phyloP scores from a whole-genome alignment of 2,113 vertebrate species.

The Cyprinodon brontotheroides region DNA sequence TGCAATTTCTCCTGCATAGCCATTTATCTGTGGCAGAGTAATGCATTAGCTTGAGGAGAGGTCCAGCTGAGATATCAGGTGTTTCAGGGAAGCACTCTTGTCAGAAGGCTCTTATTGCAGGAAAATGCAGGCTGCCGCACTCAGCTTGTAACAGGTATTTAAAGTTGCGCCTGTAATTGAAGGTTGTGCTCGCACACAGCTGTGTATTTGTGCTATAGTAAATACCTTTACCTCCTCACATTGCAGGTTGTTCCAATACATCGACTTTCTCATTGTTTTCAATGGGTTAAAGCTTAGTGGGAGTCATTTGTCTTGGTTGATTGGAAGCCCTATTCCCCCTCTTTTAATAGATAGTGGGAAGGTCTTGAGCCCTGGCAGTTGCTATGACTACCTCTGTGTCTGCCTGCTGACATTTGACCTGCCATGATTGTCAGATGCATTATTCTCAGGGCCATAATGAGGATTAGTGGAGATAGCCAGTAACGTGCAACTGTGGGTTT shows the following conservation, averaged over 20 bases:
- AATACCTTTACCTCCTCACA: slow-evolving; percentile 1
- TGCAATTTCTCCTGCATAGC: slow-evolving; percentile 28
- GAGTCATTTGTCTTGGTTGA: slow-evolving; percentile 49
- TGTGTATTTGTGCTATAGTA: background rate
- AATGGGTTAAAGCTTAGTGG: slow-evolving; percentile 47
- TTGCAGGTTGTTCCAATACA: slow-evolving; percentile 5
- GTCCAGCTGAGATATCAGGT: slow-evolving; percentile 52
- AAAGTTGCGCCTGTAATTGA: slow-evolving; percentile 8
- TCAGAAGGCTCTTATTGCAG: background rate
- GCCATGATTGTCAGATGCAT: slow-evolving; percentile 53
- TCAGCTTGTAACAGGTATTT: slow-evolving; percentile 27
- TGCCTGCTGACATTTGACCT: slow-evolving; percentile 66
- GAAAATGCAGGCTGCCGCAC: slow-evolving; percentile 20
- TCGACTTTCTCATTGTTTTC: slow-evolving; percentile 24
- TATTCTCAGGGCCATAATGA: slow-evolving; percentile 62
- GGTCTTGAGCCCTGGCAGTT: slow-evolving; percentile 52
- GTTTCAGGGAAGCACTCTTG: slow-evolving; percentile 40
- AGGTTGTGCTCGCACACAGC: background rate
- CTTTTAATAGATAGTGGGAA: slow-evolving; percentile 29
- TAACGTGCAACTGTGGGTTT: slow-evolving; percentile 35
- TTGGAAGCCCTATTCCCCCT: slow-evolving; percentile 28
- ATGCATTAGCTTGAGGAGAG: slow-evolving; percentile 38
- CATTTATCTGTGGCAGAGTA: slow-evolving; percentile 41
- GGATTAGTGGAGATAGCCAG: slow-evolving; percentile 72
- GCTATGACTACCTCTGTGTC: slow-evolving; percentile 62